A percentile compares a stretch with the other conserved stretches of the same genome.
phyloP scores from a whole-genome alignment of 2,113 vertebrate species.

The Python bivittatus region DNA sequence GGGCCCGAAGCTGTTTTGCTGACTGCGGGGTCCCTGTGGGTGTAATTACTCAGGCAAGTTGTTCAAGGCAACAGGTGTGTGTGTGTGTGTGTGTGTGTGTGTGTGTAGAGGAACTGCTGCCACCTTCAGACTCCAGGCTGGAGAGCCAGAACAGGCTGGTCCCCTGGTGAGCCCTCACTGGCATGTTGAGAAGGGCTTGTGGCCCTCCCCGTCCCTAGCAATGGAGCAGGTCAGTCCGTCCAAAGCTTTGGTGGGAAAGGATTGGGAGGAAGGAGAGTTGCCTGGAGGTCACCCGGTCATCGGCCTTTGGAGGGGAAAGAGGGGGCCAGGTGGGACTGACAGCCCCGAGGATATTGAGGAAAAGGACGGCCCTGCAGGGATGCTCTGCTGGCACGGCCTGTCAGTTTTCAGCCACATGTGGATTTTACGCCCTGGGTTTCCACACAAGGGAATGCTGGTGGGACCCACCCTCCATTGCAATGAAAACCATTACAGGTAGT shows the following conservation, averaged over 20 bases:
- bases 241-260: not conserved
- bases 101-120: not conserved
- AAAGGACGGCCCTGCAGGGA: not conserved
- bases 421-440: not conserved
- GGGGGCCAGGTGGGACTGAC: not conserved
- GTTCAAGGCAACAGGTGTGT: not conserved
- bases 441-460: not conserved
- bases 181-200: no score
- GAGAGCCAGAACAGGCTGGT: no score
- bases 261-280: not conserved
- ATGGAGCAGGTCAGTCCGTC: not conserved
- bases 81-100: no score
- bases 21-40: not conserved
- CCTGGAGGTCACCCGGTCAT: not conserved
- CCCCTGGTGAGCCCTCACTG: no score
- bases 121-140: not conserved
- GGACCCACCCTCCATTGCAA: not conserved
- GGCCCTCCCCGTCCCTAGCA: not conserved
- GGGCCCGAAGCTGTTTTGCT: not conserved
- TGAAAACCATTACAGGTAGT: not conserved
- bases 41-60: not conserved
- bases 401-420: not conserved
- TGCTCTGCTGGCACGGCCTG: not conserved
- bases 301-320: not conserved
- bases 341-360: not conserved